These are phyloP conservation scores for Corythoichthys haematopterus DNA, from an alignment of 2,113 vertebrate genomes.

Conservation along the genomic window DNA sequence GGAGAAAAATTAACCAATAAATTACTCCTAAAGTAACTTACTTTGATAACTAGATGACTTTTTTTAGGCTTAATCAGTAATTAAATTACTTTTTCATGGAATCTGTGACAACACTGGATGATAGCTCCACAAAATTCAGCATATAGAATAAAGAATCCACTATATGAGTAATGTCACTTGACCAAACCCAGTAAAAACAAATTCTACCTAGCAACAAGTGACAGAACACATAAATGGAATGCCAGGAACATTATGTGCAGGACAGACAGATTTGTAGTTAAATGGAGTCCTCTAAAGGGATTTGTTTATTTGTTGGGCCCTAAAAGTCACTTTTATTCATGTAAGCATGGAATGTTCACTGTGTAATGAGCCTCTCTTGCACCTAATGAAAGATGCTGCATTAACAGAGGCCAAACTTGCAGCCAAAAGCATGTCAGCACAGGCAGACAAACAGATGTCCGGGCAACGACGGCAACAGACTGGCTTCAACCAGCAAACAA, in stretches of 20 bases:
- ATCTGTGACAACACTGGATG: too few relatives aligned
- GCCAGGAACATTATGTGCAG: slow-evolving; percentile 10
- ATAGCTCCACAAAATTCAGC: too few relatives aligned
- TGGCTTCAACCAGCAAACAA: slow-evolving; percentile 29
- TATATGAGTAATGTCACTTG: too few relatives aligned
- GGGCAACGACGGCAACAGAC: slow-evolving; percentile 37
- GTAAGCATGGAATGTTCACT: slow-evolving; percentile 61
- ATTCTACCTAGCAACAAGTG: background rate
- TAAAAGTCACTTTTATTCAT: slow-evolving; percentile 66
- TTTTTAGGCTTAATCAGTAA: too few relatives aligned
- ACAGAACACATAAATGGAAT: background rate
- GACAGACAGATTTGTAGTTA: slow-evolving; percentile 11
- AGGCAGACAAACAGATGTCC: slow-evolving; percentile 67
- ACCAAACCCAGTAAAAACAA: background rate
- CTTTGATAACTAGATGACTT: too few relatives aligned
- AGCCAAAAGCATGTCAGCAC: slow-evolving; percentile 56
- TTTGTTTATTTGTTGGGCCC: slow-evolving; percentile 39
- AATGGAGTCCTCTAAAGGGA: slow-evolving; percentile 39
- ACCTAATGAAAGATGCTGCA: slow-evolving; percentile 66
- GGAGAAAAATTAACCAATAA: too few relatives aligned
- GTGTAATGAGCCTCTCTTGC: slow-evolving; percentile 69
- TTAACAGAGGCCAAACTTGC: slow-evolving; percentile 67
- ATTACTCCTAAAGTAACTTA: too few relatives aligned
- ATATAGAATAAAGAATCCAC: too few relatives aligned
- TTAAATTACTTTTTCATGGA: too few relatives aligned